Percentiles rank a stretch among this genome's conserved stretches.
phyloP scores from a whole-genome alignment of 2,113 vertebrate genomes.

The Lophius piscatorius region DNA sequence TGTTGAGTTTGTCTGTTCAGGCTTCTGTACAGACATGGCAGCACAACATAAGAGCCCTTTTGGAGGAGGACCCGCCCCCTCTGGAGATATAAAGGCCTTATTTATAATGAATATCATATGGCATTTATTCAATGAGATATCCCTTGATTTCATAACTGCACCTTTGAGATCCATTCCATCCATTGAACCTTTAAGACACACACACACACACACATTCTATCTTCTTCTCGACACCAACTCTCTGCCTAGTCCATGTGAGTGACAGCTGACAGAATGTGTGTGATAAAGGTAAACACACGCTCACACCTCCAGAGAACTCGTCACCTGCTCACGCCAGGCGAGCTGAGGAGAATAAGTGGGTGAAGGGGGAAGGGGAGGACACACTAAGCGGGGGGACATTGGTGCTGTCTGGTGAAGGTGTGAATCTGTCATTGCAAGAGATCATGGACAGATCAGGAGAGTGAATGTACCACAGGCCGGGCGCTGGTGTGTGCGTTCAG shows the following conservation, averaged over 20 bases:
- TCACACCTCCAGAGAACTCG: conserved; percentile 41
- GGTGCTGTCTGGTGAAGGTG: conserved; percentile 52
- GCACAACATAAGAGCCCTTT: too few relatives aligned
- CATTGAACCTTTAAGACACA: too few relatives aligned
- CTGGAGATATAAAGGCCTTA: too few relatives aligned
- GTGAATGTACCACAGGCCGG: too few relatives aligned
- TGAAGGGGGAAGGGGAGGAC: conserved; percentile 22
- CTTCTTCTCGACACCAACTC: conserved; percentile 24
- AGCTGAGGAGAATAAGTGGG: conserved; percentile 15
- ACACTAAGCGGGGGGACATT: conserved; percentile 50
- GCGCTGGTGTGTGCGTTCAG: too few relatives aligned
- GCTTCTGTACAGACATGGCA: too few relatives aligned
- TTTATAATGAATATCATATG: too few relatives aligned
- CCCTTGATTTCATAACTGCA: too few relatives aligned
- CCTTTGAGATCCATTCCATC: too few relatives aligned
- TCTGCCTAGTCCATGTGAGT: conserved; percentile 21
- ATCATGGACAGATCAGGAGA: conserved; percentile 4
- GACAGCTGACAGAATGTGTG: conserved; percentile 54
- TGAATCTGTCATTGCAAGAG: conserved; percentile 49
- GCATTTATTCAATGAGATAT: too few relatives aligned
- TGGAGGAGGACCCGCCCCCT: too few relatives aligned
- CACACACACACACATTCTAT: conserved; percentile 1
- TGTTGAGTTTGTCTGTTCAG: too few relatives aligned
- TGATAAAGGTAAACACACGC: conserved; percentile 35
- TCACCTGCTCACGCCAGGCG: conserved; percentile 44